Percentiles rank a stretch among this genome's conserved stretches.
These are phyloP conservation scores for Carcinoscorpius rotundicauda DNA, from an alignment of 1,140 invertebrate genomes.

Conservation along the genomic window DNA sequence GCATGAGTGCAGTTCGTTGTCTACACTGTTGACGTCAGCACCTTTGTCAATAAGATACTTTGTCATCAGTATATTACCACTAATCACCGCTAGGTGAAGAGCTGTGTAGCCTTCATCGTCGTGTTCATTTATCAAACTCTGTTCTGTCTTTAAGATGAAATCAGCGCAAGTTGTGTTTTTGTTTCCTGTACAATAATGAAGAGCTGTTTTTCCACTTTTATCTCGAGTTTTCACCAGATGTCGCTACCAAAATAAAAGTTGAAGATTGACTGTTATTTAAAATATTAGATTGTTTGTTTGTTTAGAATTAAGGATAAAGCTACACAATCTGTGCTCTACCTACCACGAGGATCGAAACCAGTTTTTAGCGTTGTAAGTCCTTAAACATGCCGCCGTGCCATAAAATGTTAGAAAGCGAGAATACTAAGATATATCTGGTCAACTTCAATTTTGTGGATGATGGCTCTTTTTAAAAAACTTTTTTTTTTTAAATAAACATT, in stretches of 20 bases:
- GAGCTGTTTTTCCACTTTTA: slow-evolving; percentile 65
- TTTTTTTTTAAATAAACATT: no score
- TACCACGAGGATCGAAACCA: neutral
- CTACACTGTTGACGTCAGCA: slow-evolving; percentile 30
- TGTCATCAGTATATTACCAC: slow-evolving; percentile 62
- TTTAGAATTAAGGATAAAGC: neutral
- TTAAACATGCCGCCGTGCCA: neutral
- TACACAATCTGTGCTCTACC: neutral
- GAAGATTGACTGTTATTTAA: neutral
- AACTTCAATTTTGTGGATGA: no score
- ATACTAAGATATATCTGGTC: neutral
- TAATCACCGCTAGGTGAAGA: slow-evolving; percentile 82
- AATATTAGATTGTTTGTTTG: neutral
- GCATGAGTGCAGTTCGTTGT: slow-evolving; percentile 89
- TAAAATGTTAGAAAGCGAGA: neutral
- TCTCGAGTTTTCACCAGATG: slow-evolving; percentile 38
- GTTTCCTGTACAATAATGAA: slow-evolving; percentile 82
- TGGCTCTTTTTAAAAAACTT: no score
- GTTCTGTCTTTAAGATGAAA: slow-evolving; percentile 51
- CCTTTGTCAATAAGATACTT: slow-evolving; percentile 44
- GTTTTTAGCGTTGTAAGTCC: neutral
- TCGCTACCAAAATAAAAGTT: slow-evolving; percentile 3
- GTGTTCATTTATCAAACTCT: slow-evolving; percentile 60
- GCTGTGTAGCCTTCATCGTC: slow-evolving; percentile 91
- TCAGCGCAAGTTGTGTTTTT: slow-evolving; percentile 40